A percentile compares a stretch with the other conserved stretches of the same genome.
phyloP scores from a whole-genome alignment of 2,888 invertebrate genomes.

The Syrphus vitripennis region DNA sequence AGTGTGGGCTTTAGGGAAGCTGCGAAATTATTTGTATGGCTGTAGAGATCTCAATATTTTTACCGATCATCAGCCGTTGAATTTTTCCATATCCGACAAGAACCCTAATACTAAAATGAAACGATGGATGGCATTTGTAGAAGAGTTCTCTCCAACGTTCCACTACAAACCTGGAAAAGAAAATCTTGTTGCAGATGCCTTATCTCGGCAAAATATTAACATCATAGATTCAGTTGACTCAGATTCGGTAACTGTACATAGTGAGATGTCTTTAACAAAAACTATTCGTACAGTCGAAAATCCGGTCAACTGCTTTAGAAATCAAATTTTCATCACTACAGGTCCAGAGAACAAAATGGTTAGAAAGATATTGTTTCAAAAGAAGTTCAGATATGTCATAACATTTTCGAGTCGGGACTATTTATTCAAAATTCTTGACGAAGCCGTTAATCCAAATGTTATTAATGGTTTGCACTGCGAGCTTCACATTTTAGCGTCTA shows the following conservation, averaged over 20 bases:
- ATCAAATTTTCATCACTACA: slow-evolving; percentile 12
- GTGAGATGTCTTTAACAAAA: slow-evolving; percentile 36
- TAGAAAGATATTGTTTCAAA: slow-evolving; percentile 56
- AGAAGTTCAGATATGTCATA: slow-evolving; percentile 24
- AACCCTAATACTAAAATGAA: too few species aligned
- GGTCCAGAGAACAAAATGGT: background rate
- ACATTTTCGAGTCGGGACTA: slow-evolving; percentile 3
- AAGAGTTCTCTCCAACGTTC: too few species aligned
- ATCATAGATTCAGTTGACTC: slow-evolving; percentile 27
- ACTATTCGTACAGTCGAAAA: slow-evolving; percentile 34
- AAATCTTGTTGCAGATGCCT: slow-evolving; percentile 72
- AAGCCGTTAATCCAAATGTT: slow-evolving; percentile 11
- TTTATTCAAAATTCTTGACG: background rate
- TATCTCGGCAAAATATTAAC: slow-evolving; percentile 38
- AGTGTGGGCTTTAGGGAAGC: slow-evolving; percentile 76
- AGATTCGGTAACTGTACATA: slow-evolving; percentile 33
- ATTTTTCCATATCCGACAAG: slow-evolving; percentile 22
- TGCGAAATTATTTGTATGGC: slow-evolving; percentile 77
- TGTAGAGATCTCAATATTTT: slow-evolving; percentile 60
- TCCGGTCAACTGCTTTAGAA: slow-evolving; percentile 45
- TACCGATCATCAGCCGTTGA: slow-evolving; percentile 35
- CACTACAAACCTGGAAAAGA: too few species aligned
- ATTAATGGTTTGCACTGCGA: slow-evolving; percentile 51
- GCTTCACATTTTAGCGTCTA: slow-evolving; percentile 34
- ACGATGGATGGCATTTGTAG: too few species aligned